phyloP scores from a whole-genome alignment of 2,797 vertebrate genomes.

The Micrastur ruficollis region DNA sequence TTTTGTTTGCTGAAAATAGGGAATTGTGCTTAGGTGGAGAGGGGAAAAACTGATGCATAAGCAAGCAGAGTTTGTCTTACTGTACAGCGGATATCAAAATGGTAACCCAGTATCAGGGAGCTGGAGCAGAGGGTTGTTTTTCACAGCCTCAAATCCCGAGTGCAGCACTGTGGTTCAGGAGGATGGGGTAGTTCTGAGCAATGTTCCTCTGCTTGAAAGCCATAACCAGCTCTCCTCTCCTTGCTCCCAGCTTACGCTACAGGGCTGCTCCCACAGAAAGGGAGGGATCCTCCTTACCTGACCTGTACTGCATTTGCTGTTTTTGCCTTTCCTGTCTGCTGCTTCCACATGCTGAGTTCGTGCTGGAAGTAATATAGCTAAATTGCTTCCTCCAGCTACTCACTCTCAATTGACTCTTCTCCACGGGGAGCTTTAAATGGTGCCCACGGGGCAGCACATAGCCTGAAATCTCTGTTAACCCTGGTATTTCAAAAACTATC shows the following conservation, averaged over 20 bases:
- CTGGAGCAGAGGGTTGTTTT: not conserved
- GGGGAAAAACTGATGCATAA: not conserved
- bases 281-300: not conserved
- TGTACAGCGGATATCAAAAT: not conserved
- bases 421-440: conserved; percentile 37
- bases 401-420: conserved; percentile 36
- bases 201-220: not conserved
- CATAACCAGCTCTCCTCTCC: not conserved
- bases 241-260: not conserved
- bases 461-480: conserved; percentile 18
- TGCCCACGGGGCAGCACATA: not conserved
- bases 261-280: not conserved
- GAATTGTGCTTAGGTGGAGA: not conserved
- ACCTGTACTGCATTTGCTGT: not conserved
- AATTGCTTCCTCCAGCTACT: conserved; percentile 52
- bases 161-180: not conserved
- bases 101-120: not conserved
- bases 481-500: not conserved
- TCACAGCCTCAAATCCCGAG: not conserved
- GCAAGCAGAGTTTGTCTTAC: not conserved
- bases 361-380: conserved; percentile 35
- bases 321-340: not conserved
- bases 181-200: not conserved
- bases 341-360: conserved; percentile 16
- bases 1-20: not conserved